Percentiles rank a stretch among this genome's conserved stretches.
Evolutionary conservation across 2,113 vertebrate species (phyloP).

Genomic region (Euleptes europaea): DNA sequence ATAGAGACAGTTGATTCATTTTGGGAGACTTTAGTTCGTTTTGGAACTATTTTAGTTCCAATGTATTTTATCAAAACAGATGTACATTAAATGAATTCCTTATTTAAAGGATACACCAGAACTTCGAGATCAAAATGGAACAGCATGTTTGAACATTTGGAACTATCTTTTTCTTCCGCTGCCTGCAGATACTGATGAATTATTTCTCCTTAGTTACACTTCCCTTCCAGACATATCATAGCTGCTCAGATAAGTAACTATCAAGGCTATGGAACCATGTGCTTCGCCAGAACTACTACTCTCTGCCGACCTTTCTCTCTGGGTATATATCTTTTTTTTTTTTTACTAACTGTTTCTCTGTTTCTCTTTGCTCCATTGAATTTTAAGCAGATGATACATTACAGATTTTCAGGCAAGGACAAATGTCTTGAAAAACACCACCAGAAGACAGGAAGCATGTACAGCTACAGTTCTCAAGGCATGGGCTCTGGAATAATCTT

Average conservation of each 20-base stretch:
- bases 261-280: not conserved
- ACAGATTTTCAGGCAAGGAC: not conserved
- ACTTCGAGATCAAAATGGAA: not conserved
- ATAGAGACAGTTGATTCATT: not conserved
- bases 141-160: not conserved
- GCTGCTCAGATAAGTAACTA: constrained; percentile 15
- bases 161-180: not conserved
- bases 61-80: not conserved
- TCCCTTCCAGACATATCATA: not conserved
- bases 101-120: not conserved
- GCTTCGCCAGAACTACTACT: not conserved
- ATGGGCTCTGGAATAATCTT: not conserved
- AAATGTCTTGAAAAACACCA: not conserved
- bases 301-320: not conserved
- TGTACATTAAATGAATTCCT: not conserved
- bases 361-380: not conserved
- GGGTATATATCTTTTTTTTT: not conserved
- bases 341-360: not conserved
- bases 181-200: not conserved
- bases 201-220: not conserved
- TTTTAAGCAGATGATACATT: not conserved
- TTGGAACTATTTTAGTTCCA: not conserved
- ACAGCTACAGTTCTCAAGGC: not conserved
- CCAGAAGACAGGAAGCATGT: not conserved
- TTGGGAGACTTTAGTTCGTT: no score